Conservation (phyloP, 2,888 invertebrate species). For the Zaprionus bogoriensis region DNA sequence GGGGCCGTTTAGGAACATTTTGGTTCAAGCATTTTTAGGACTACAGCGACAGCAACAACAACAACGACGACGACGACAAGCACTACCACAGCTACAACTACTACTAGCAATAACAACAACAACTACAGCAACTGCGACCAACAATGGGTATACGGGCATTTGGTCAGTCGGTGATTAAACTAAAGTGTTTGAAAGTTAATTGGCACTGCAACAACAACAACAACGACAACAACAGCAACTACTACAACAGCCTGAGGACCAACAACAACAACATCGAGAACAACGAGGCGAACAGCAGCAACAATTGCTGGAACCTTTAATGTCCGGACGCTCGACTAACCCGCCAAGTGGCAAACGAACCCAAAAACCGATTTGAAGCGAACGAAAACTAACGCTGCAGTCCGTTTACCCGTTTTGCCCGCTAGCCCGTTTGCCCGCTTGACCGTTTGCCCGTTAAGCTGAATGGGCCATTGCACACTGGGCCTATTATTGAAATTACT, state of each 20-base stretch:
- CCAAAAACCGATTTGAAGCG: slow-evolving; percentile 40
- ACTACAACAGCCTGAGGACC: background rate
- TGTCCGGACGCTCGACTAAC: slow-evolving; percentile 59
- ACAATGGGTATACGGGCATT: slow-evolving; percentile 44
- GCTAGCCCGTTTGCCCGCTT: background rate
- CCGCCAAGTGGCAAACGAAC: slow-evolving; percentile 34
- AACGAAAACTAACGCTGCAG: slow-evolving; percentile 46
- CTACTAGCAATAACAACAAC: slow-evolving; percentile 2
- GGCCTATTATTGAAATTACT: background rate
- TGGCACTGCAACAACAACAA: slow-evolving; percentile 46
- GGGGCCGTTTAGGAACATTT: slow-evolving; percentile 38
- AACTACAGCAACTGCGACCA: slow-evolving; percentile 1
- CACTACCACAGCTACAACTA: slow-evolving; percentile 10
- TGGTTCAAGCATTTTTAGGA: slow-evolving; percentile 19
- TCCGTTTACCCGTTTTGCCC: background rate
- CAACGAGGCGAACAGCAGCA: slow-evolving; percentile 46
- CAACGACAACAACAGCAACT: slow-evolving; percentile 10
- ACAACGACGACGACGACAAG: background rate
- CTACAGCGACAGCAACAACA: background rate
- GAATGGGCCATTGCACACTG: slow-evolving; percentile 56
- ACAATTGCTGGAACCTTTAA: slow-evolving; percentile 60
- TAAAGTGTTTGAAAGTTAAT: slow-evolving; percentile 75
- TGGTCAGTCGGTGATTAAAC: slow-evolving; percentile 65
- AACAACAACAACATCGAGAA: slow-evolving; percentile 13
- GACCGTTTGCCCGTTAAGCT: slow-evolving; percentile 38